Evolutionary conservation across 2,888 invertebrate genomes (phyloP), one percentile per base, ranked within the genome.

Genomic region (Pristionchus arcanus): DNA sequence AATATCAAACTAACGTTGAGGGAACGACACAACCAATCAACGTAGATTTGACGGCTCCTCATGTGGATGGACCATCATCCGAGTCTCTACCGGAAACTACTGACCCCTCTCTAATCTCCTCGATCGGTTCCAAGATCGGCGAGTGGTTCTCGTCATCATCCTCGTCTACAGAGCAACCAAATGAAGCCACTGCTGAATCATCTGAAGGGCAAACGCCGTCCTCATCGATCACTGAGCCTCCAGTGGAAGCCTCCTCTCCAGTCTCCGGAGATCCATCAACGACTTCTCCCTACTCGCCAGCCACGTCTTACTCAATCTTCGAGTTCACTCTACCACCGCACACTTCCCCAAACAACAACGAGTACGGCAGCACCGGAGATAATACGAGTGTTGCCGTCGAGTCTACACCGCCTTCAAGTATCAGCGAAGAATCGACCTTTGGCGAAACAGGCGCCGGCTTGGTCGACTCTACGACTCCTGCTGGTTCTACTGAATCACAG

Each of bases 121-220:
- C 42, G 16, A 81, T 81, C 49, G 81, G 81, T 0, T 25, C 81
- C 0, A 81, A 37, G 42, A 81, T 81, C 21, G 42, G 3, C 0
- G 81, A 31, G n/a, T 81, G 81, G 81, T 81, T 81, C n/a, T 37
- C 74, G 1, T 31, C 42, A 42, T 77, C 77, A 5, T 49, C 77
- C 9, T 42, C 77, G 11, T 37, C 37, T 7, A 77, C 34, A 5
- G 68, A 68, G 31, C 28, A 68, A 16, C 68, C 68, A 55, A 4
- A 4, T 9, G 66, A 42, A 42, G 42, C 9, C 42, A 42, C 11
- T 66, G 15, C 66, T 66, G 66, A 66, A 66, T 66, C 66, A 11
- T 9, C 66, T n/a, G n/a, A 21, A 3, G 66, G 21, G 3, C 25
- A 25, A 66, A n/a, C 2, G 1, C 9, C n/a, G n/a, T n/a, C n/a